Conservation (phyloP, 2,888 invertebrate genomes). For the Agrotis segetum region DNA sequence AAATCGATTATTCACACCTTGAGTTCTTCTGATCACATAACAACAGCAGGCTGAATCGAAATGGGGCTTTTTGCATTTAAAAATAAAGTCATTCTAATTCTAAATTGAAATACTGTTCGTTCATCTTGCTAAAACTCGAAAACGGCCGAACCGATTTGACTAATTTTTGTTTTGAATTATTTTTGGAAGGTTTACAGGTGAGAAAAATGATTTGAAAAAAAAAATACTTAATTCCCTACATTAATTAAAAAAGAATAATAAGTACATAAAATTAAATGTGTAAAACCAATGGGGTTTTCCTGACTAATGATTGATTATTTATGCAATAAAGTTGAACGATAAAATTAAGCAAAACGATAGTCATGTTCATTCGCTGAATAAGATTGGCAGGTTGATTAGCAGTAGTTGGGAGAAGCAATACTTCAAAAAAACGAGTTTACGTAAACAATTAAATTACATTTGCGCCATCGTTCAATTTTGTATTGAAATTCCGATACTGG, state of each 20-base stretch:
- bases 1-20: conserved; percentile 44
- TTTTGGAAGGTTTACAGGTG: too few relatives aligned
- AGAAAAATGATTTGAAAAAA: too few relatives aligned
- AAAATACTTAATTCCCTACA: too few relatives aligned
- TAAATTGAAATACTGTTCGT: too few relatives aligned
- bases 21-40: conserved; percentile 47
- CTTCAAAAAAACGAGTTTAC: neutral
- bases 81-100: conserved; percentile 33
- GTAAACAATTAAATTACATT: neutral
- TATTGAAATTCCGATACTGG: neutral
- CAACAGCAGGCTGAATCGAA: conserved; percentile 34
- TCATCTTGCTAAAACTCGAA: too few relatives aligned
- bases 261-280: too few relatives aligned
- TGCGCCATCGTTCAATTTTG: neutral
- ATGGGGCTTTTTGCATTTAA: neutral
- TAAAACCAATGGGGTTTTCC: neutral
- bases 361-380: neutral
- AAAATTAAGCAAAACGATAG: neutral
- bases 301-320: too few relatives aligned
- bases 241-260: too few relatives aligned
- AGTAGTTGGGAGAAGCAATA: neutral
- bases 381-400: neutral
- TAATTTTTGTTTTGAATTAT: too few relatives aligned
- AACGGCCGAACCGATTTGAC: too few relatives aligned
- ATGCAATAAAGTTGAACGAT: neutral